phyloP scores from a whole-genome alignment of 2,113 vertebrate species.

The Noctilio leporinus region DNA sequence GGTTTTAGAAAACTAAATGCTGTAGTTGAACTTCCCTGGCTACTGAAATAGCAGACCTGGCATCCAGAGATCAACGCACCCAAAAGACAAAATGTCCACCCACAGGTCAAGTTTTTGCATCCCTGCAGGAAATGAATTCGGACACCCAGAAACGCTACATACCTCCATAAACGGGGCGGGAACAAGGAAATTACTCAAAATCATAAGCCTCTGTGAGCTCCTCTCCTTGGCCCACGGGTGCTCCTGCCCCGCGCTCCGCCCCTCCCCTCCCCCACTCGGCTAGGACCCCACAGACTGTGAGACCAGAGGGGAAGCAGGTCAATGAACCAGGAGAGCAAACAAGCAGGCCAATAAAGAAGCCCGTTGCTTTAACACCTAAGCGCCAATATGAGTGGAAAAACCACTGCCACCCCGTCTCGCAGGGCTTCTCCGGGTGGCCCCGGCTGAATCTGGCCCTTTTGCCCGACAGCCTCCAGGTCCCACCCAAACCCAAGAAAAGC shows the following conservation, averaged over 20 bases:
- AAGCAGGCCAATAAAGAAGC: accelerated
- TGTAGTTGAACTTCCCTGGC: neutral
- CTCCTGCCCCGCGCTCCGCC: neutral
- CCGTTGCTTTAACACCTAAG: accelerated
- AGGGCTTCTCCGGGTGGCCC: accelerated
- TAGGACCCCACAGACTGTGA: accelerated
- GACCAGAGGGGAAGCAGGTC: accelerated
- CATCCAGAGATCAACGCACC: neutral
- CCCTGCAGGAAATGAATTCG: neutral
- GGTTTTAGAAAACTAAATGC: neutral
- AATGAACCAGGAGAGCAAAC: neutral
- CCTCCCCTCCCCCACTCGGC: neutral
- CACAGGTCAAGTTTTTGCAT: neutral
- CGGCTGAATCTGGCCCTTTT: neutral
- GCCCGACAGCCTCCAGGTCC: accelerated
- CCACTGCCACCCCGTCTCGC: accelerated
- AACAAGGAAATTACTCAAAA: neutral
- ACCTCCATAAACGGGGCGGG: accelerated
- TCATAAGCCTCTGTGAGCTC: accelerated
- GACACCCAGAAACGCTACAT: too few species aligned
- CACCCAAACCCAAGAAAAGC: neutral
- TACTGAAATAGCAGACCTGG: neutral
- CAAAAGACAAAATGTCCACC: neutral
- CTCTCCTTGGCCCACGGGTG: too few species aligned
- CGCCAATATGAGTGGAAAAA: accelerated